phyloP scores from a whole-genome alignment of 2,113 vertebrate genomes.

The Pandion haliaetus region DNA sequence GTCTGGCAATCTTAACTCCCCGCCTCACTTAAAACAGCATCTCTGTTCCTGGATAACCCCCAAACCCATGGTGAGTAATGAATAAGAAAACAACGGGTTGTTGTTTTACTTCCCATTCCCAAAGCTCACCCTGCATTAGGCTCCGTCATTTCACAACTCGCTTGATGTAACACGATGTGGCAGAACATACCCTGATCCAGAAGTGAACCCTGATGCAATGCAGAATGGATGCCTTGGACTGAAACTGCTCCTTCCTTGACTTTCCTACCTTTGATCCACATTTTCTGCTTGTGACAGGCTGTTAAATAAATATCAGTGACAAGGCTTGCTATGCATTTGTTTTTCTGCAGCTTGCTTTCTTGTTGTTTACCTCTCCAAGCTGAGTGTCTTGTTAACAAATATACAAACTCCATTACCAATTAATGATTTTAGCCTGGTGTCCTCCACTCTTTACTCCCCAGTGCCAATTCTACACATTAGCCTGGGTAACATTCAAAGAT shows the following conservation, averaged over 20 bases:
- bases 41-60: constrained; percentile 35
- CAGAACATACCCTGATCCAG: constrained; percentile 42
- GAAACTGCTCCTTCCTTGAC: constrained; percentile 23
- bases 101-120: constrained; percentile 39
- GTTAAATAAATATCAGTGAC: constrained; percentile 32
- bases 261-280: constrained; percentile 48
- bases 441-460: constrained; percentile 19
- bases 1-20: not conserved
- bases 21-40: not conserved
- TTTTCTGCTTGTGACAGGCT: constrained; percentile 30
- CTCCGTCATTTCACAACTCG: constrained; percentile 30
- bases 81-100: constrained; percentile 39
- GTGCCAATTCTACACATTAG: constrained; percentile 11
- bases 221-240: constrained; percentile 13
- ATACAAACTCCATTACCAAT: constrained; percentile 29
- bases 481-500: constrained; percentile 37
- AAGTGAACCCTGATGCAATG: constrained; percentile 28
- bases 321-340: not conserved
- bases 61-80: not conserved
- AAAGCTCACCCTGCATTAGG: constrained; percentile 49
- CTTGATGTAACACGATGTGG: constrained; percentile 52
- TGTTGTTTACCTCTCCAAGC: not conserved
- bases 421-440: constrained; percentile 28
- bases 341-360: constrained; percentile 8
- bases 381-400: constrained; percentile 11